Conservation (phyloP, 2,888 invertebrate genomes). For the Trypoxylon attenuatum region DNA sequence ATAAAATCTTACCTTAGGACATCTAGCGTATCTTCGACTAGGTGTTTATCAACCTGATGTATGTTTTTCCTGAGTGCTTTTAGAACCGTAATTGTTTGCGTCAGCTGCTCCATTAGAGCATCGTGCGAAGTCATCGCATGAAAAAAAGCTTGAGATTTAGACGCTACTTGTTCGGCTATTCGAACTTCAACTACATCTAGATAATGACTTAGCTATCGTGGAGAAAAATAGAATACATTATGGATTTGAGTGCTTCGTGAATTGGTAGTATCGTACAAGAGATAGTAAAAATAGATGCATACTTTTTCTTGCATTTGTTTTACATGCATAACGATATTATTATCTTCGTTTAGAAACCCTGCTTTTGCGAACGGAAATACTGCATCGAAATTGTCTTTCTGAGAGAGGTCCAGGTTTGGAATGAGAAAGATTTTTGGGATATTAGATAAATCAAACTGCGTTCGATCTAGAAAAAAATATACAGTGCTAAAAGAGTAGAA, state of each 20-base stretch:
- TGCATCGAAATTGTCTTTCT: constrained; percentile 86
- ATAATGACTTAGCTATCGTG: constrained; percentile 87
- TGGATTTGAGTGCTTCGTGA: neutral
- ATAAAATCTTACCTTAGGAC: constrained; percentile 76
- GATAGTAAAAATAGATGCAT: too few relatives aligned
- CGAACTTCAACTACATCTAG: constrained; percentile 96
- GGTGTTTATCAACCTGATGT: constrained; percentile 84
- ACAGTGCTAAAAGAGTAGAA: too few relatives aligned
- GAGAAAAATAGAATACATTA: constrained; percentile 10
- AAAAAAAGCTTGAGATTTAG: constrained; percentile 97
- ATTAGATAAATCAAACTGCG: constrained; percentile 78
- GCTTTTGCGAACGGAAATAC: constrained; percentile 84
- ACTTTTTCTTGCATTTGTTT: constrained; percentile 89
- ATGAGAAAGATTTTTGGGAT: constrained; percentile 92
- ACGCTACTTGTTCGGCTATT: constrained; percentile 94
- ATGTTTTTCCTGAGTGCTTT: constrained; percentile 85
- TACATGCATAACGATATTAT: constrained; percentile 68
- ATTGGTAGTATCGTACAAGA: neutral
- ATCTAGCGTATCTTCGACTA: constrained; percentile 87
- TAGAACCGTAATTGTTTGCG: constrained; percentile 86
- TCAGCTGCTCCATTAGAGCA: constrained; percentile 96
- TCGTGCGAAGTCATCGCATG: constrained; percentile 99
- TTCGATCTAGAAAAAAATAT: constrained; percentile 71
- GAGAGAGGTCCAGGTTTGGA: constrained; percentile 85
- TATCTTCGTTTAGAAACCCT: constrained; percentile 75